Percentiles rank a stretch among this genome's conserved stretches.
Evolutionary conservation across 2,888 invertebrate genomes (phyloP).

Genomic region (Lithophane leautieri): DNA sequence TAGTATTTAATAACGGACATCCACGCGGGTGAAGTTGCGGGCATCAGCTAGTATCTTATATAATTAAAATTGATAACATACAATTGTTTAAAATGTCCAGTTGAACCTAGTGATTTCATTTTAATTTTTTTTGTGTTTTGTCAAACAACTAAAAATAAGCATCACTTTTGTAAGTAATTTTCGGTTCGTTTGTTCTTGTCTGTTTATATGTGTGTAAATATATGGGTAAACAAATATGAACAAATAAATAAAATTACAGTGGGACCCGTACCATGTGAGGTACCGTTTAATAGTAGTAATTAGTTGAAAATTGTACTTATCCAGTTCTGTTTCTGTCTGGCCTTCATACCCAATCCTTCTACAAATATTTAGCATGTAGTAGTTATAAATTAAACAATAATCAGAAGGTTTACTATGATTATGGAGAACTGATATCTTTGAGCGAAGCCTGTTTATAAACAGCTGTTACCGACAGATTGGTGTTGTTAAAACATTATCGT

Average conservation of each 20-base stretch:
- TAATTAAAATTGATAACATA: neutral
- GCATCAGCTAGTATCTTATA: too few relatives aligned
- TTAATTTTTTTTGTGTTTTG: neutral
- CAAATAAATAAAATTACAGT: neutral
- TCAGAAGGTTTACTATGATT: neutral
- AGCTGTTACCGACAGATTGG: neutral
- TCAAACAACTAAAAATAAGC: neutral
- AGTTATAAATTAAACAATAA: conserved; percentile 11
- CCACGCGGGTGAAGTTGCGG: too few relatives aligned
- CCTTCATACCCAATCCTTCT: neutral
- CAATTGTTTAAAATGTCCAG: neutral
- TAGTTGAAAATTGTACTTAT: neutral
- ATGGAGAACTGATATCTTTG: conserved; percentile 1
- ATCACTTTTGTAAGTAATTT: too few relatives aligned
- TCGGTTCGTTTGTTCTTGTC: too few relatives aligned
- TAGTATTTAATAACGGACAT: too few relatives aligned
- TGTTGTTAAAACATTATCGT: conserved; percentile 34
- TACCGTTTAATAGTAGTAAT: neutral
- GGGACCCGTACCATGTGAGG: too few relatives aligned
- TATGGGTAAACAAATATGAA: too few relatives aligned
- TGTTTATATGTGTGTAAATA: too few relatives aligned
- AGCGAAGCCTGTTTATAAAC: conserved; percentile 33
- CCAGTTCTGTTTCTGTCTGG: neutral
- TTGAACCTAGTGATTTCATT: neutral
- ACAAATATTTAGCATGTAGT: neutral